These are phyloP conservation scores for Rhincodon typus DNA, from an alignment of 2,797 vertebrate species.

Conservation along the genomic window DNA sequence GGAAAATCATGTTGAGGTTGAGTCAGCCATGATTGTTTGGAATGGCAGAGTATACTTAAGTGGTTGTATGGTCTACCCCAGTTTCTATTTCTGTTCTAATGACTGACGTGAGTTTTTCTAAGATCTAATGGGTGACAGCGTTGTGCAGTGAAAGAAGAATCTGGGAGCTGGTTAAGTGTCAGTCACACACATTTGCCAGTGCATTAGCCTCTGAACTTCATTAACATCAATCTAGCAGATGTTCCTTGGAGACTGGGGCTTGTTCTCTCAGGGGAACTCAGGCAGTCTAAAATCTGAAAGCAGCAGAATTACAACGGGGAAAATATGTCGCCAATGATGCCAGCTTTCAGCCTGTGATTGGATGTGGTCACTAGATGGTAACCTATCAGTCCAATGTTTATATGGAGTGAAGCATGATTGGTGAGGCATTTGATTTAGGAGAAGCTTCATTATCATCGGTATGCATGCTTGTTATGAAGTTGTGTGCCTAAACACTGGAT, in stretches of 20 bases:
- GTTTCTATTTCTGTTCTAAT: too few relatives aligned
- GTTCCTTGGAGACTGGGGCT: background rate
- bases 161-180: background rate
- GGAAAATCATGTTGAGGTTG: too few relatives aligned
- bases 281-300: background rate
- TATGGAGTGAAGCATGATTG: background rate
- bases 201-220: background rate
- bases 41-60: too few relatives aligned
- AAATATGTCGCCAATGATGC: background rate
- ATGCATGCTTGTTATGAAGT: background rate
- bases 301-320: background rate
- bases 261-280: background rate
- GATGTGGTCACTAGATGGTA: background rate
- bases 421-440: background rate
- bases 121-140: background rate
- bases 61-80: too few relatives aligned
- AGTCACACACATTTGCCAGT: background rate
- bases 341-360: background rate
- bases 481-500: background rate
- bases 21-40: too few relatives aligned
- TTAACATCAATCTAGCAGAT: background rate
- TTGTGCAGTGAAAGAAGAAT: background rate
- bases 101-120: background rate
- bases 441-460: background rate
- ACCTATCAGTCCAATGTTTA: background rate